These are phyloP conservation scores for Adelphocoris suturalis DNA, from an alignment of 2,888 invertebrate genomes.

Conservation along the genomic window DNA sequence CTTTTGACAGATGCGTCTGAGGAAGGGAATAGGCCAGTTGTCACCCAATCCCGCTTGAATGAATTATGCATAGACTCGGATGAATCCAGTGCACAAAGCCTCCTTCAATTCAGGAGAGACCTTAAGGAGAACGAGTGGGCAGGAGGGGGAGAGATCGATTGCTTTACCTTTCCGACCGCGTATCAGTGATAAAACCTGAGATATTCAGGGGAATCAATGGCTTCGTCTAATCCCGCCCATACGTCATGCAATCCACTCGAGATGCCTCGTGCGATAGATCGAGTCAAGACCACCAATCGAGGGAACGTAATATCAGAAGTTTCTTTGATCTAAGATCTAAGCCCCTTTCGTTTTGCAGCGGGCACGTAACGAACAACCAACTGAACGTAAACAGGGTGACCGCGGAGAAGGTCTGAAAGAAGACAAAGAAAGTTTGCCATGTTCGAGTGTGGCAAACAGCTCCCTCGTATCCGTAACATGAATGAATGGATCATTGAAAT, in stretches of 20 bases:
- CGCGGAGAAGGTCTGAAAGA: no score
- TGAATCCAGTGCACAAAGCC: constrained; percentile 28
- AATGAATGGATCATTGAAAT: no score
- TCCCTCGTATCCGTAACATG: no score
- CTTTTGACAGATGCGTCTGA: constrained; percentile 55
- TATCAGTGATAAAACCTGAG: constrained; percentile 27
- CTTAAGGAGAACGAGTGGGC: background rate
- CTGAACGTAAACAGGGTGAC: no score
- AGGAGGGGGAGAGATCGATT: constrained; percentile 12
- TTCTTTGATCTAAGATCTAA: background rate
- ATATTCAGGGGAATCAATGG: constrained; percentile 17
- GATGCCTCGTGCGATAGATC: constrained; percentile 3
- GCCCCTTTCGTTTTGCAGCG: no score
- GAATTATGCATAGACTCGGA: constrained; percentile 50
- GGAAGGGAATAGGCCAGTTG: constrained; percentile 47
- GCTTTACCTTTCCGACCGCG: background rate
- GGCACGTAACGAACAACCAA: no score
- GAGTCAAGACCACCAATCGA: background rate
- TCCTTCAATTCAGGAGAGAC: constrained; percentile 44
- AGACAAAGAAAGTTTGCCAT: no score
- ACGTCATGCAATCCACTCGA: background rate
- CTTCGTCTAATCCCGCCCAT: background rate
- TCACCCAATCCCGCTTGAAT: constrained; percentile 43
- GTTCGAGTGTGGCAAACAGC: no score
- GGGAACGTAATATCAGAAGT: background rate